Evolutionary conservation across 2,888 invertebrate genomes (phyloP).

Genomic region (Pyrrhosoma nymphula): DNA sequence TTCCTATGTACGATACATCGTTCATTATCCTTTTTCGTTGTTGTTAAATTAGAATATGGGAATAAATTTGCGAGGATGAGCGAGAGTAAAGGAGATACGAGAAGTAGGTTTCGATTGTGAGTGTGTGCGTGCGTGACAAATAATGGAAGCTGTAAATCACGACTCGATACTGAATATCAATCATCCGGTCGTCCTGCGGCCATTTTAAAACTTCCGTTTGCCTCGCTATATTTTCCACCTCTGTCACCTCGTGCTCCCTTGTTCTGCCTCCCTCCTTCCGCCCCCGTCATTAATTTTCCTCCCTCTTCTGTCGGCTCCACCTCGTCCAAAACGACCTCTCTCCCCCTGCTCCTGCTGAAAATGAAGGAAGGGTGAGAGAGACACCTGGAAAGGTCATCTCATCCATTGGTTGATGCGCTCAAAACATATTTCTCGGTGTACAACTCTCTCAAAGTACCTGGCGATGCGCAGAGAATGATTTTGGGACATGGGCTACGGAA

Average conservation of each 20-base stretch:
- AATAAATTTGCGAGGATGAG: slow-evolving; percentile 5
- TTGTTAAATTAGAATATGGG: background rate
- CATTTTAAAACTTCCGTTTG: background rate
- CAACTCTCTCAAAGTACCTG: too few relatives aligned
- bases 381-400: background rate
- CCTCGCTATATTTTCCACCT: background rate
- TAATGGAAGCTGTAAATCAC: slow-evolving; percentile 42
- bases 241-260: background rate
- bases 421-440: background rate
- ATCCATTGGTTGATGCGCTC: background rate
- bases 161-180: slow-evolving; percentile 20
- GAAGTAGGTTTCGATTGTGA: background rate
- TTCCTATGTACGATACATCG: background rate
- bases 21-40: background rate
- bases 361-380: background rate
- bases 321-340: background rate
- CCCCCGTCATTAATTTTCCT: background rate
- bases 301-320: background rate
- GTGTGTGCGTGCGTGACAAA: background rate
- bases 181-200: background rate
- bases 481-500: too few relatives aligned
- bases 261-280: background rate
- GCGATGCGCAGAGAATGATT: too few relatives aligned
- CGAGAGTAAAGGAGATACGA: background rate
- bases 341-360: background rate